Base-by-base conservation (phyloP, 2,113 vertebrate species). In the Pica pica region DNA sequence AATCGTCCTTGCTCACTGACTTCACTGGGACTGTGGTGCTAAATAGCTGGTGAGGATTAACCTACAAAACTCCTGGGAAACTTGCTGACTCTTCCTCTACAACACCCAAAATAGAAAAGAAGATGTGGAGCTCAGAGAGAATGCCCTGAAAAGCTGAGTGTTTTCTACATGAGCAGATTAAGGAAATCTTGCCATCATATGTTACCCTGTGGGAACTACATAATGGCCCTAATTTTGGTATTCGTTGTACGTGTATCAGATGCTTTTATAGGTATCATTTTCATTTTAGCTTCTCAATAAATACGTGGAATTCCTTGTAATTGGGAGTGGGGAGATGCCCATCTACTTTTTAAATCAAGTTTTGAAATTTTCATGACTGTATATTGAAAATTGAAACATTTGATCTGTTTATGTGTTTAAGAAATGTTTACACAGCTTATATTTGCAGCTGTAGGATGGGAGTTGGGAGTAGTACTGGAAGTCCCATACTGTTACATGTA, bases 341-440 rank as follows among this genome's bases (percentile, higher is more conserved):
- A 15, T 89, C 31, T 78, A 78, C 44, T 89, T 95, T 77, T 82
- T 44, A 49, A 81, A 63, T 70, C 16, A 47, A 88, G 53, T 71
- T 89, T 92, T 90, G 68, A 80, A 37, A 52, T 64, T 75, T 87
- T 87, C 4, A 2, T 71, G 60, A 19, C 56, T 55, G 16, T 71
- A 61, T 85, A 71, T 30, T 90, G 80, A 49, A 92, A 88, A 92
- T 19, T 21, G 50, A 88, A 91, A 41, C 63, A 52, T 68, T 73
- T 69, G 8, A 60, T 80, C 60, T 90, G 65, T 93, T 95, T 88
- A 69, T 52, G 22, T 55, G 16, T 71, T 46, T 75, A 56, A 86
- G 49, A 95, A 78, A 46, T 86, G 60, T 96, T 94, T 93, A 88
- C 57, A 88, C 56, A 94, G 71, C 60, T 90, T 88, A 39, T 71